Conservation (phyloP, 2,113 vertebrate genomes). For the Trinectes maculatus region DNA sequence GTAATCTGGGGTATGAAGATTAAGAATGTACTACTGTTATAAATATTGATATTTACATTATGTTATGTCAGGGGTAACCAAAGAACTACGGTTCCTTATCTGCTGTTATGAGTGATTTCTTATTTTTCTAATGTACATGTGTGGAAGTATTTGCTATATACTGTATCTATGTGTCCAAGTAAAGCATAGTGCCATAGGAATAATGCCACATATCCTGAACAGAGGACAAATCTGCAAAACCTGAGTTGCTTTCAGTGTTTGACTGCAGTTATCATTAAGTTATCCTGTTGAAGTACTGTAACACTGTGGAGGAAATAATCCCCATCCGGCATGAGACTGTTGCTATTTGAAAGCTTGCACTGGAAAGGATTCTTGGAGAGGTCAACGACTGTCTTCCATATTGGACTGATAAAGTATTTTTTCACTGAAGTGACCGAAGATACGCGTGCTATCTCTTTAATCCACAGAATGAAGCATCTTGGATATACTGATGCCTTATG, state of each 20-base stretch:
- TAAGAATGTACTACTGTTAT: conserved; percentile 87
- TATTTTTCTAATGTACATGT: conserved; percentile 77
- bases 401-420: conserved; percentile 52
- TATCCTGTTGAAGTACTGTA: conserved; percentile 79
- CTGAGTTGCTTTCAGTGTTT: conserved; percentile 66
- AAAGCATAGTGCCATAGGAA: conserved; percentile 84
- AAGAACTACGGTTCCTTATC: conserved; percentile 88
- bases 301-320: conserved; percentile 80
- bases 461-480: conserved; percentile 23
- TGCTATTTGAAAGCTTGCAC: conserved; percentile 78
- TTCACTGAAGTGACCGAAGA: conserved; percentile 26
- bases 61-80: conserved; percentile 93
- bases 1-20: conserved; percentile 83
- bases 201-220: conserved; percentile 68
- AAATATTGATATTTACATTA: conserved; percentile 79
- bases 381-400: conserved; percentile 59
- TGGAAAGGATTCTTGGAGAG: conserved; percentile 77
- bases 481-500: conserved; percentile 69
- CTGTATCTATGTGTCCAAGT: conserved; percentile 56
- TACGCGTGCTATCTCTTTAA: conserved; percentile 30
- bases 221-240: conserved; percentile 58
- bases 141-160: conserved; percentile 48
- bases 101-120: conserved; percentile 82
- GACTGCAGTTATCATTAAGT: conserved; percentile 74
- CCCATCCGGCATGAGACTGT: conserved; percentile 62